Base-by-base conservation (phyloP, 2,113 vertebrate species). In the Amia ocellicauda region DNA sequence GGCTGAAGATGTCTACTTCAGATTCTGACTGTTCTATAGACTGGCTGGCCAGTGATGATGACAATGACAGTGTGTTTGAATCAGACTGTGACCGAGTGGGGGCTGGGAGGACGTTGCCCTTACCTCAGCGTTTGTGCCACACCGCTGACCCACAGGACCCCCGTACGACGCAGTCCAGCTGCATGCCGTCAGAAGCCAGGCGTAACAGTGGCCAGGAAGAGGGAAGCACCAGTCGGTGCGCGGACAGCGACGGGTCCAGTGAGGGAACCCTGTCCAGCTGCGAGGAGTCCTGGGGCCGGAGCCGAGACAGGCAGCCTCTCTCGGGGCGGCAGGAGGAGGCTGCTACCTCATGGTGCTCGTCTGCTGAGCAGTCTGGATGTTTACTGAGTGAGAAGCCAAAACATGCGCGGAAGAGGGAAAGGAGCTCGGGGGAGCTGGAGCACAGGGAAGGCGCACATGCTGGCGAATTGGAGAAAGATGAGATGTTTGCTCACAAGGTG, bases 1-100 rank as follows among this genome's bases (percentile, higher is more conserved):
- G 74, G 81, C 77, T 64, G 62, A 90, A 80, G 83, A 90, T 90
- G 88, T 89, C 88, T 75, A 84, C 85, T 72, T 86, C 88, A 60
- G 87, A 88, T 83, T 90, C 87, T 57, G 88, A 89, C 75, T 87
- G 77, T 80, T 88, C 88, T 75, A 86, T 86, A 60, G 85, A 90
- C 80, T 88, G 87, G 88, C 80, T 89, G 73, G 85, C 86, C 17
- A 87, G 81, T 28, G 87, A 87, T 69, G 80, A 82, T 64, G 85
- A 83, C 56, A 71, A 70, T 11, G 80, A 83, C 47, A 82, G 80
- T 23, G 78, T 84, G 51, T 72, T 67, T 55, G 82, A 83, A 66
- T 58, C 43, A 2, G 81, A 84, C 62, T 73, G 66, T 19, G 26
- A 16, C n/a, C 13, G 20, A 57, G 60, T 36, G 55, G 58, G 63